Percentiles rank a stretch among this genome's conserved stretches.
phyloP scores from a whole-genome alignment of 1,140 invertebrate species.

The Zaprionus capensis region DNA sequence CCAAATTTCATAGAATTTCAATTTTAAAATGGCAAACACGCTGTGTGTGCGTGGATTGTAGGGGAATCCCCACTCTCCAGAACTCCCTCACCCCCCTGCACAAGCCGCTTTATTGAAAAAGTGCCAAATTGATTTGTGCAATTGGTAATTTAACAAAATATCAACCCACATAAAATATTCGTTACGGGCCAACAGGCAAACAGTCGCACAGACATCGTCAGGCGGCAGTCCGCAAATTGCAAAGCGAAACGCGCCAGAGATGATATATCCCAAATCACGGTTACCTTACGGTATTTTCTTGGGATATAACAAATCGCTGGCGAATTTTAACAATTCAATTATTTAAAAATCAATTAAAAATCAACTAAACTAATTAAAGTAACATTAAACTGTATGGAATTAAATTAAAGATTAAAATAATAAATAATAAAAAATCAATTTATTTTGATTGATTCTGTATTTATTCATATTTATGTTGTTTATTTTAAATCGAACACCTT shows the following conservation, averaged over 20 bases:
- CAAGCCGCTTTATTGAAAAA: slow-evolving; percentile 41
- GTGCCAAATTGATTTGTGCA: slow-evolving; percentile 55
- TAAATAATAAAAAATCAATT: background rate
- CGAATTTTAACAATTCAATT: too few relatives aligned
- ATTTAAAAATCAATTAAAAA: background rate
- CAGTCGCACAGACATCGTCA: background rate
- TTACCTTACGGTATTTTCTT: background rate
- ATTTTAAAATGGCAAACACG: slow-evolving; percentile 60
- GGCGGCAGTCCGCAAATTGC: background rate
- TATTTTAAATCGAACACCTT: background rate
- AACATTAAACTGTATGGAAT: background rate
- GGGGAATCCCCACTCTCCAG: background rate
- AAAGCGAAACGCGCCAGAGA: slow-evolving; percentile 16
- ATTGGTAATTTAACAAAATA: slow-evolving; percentile 64
- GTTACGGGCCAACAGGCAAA: slow-evolving; percentile 2
- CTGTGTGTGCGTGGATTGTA: slow-evolving; percentile 9
- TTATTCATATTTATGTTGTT: background rate
- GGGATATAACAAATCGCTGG: too few relatives aligned
- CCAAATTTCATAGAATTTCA: slow-evolving; percentile 56
- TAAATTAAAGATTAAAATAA: background rate
- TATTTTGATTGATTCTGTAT: background rate
- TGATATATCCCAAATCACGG: background rate
- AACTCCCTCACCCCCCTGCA: too few relatives aligned
- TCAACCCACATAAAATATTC: slow-evolving; percentile 11
- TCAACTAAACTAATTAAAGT: background rate